Evolutionary conservation across 2,797 vertebrate genomes (phyloP).

Genomic region (Melanotaenia pygmaea): DNA sequence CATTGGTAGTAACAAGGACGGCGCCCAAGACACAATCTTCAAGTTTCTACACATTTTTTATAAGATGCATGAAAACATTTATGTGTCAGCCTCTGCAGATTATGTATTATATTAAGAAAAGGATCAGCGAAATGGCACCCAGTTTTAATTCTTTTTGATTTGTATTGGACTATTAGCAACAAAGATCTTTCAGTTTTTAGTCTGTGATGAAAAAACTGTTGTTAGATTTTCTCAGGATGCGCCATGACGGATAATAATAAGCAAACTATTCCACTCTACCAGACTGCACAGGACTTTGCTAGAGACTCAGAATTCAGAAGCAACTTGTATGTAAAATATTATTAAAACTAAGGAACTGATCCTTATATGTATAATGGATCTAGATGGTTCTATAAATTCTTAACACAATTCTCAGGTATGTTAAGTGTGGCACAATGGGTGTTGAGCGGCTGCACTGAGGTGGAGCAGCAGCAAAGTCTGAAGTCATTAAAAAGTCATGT

Average conservation of each 20-base stretch:
- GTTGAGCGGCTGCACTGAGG: background rate
- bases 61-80: background rate
- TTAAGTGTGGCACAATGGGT: background rate
- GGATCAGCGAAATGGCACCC: background rate
- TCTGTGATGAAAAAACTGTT: background rate
- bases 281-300: background rate
- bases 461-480: background rate
- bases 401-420: background rate
- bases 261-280: no score
- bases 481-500: background rate
- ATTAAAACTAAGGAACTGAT: background rate
- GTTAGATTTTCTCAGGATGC: background rate
- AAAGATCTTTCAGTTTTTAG: background rate
- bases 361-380: background rate
- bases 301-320: background rate
- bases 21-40: background rate
- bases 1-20: conserved; percentile 3
- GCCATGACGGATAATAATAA: background rate
- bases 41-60: background rate
- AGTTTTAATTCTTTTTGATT: background rate
- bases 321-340: background rate
- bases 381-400: background rate
- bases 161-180: background rate
- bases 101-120: background rate
- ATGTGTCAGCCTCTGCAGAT: background rate